phyloP scores from a whole-genome alignment of 2,888 invertebrate species.

The Apoderus coryli region DNA sequence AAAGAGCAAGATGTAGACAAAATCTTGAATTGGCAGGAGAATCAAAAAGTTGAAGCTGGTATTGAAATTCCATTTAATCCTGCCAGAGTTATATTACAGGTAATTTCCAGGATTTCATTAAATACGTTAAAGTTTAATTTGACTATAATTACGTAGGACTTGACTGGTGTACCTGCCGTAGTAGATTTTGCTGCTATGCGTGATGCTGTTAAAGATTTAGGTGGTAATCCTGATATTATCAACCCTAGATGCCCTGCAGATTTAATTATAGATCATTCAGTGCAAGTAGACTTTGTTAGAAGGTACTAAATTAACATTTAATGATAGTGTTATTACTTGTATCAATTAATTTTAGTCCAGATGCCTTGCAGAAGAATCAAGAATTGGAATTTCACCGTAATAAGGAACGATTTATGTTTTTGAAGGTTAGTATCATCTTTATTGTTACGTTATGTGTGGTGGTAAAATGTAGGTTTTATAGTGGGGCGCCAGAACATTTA shows the following conservation, averaged over 20 bases:
- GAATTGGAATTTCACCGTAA: slow-evolving; percentile 91
- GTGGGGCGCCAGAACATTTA: slow-evolving; percentile 94
- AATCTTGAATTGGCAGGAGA: slow-evolving; percentile 76
- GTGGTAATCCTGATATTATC: slow-evolving; percentile 82
- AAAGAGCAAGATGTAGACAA: slow-evolving; percentile 71
- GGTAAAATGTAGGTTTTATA: slow-evolving; percentile 28
- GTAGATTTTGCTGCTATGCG: slow-evolving; percentile 99
- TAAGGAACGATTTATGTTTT: slow-evolving; percentile 85
- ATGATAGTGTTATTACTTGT: slow-evolving; percentile 1
- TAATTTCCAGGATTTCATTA: too few relatives aligned
- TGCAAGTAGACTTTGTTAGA: slow-evolving; percentile 88
- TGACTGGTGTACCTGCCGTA: slow-evolving; percentile 95
- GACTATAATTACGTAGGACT: slow-evolving; percentile 43
- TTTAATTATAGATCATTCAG: slow-evolving; percentile 95
- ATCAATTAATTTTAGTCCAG: slow-evolving; percentile 45
- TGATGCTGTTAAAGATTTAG: slow-evolving; percentile 76
- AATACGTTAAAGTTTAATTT: background rate
- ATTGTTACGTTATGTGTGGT: slow-evolving; percentile 7
- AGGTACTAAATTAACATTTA: slow-evolving; percentile 34
- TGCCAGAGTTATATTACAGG: slow-evolving; percentile 89
- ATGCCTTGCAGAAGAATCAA: slow-evolving; percentile 84
- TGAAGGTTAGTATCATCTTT: slow-evolving; percentile 52
- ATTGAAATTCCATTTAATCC: slow-evolving; percentile 95
- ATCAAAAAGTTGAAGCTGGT: slow-evolving; percentile 49
- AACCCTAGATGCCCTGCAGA: slow-evolving; percentile 97